Base-by-base conservation (phyloP, 2,888 invertebrate species). In the Mesorhabditis sp. region DNA sequence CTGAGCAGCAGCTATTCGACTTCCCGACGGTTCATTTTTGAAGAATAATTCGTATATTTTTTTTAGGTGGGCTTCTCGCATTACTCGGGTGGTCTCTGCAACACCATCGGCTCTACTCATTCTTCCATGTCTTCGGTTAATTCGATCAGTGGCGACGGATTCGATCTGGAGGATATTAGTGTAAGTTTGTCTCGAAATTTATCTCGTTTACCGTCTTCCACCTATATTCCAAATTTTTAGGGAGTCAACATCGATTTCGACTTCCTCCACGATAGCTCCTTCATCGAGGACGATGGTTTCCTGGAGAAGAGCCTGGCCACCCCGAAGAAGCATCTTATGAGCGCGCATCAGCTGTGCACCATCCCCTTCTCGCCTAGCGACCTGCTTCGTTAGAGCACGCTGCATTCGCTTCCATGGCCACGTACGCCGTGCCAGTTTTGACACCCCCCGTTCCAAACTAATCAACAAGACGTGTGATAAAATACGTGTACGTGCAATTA, bases 201-300 rank as follows among this genome's bases (percentile, higher is more conserved):
- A 28, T 1, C 28, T 28, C 28, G 28, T 28, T 28, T 28, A 28
- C 28, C 28, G 28, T 28, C 28, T 28, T 28, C 28, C 28, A 28
- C 28, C 28, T 28, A 28, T 28, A 28, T 28, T 28, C 28, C 28
- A 28, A 28, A 28, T 28, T 13, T 50, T 50, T 50, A 50, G 58
- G 58, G n/a, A n/a, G n/a, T 50, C 10, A 50, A 50, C 58, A 50
- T 50, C 58, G 58, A 50, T n/a, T n/a, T 50, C 58, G 58, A 50
- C n/a, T 50, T 50, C n/a, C 58, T 50, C 58, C 7, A 50, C 7
- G 58, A 50, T n/a, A 10, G n/a, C 7, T 13, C 10, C 58, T 50
- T 50, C 58, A 50, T 13, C n/a, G 58, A n/a, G n/a, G 58, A 50
- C 58, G 58, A 28, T 28, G 28, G 28, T 28, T 28, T 28, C 28